These are phyloP conservation scores for Phyto melanocephala DNA, from an alignment of 2,888 invertebrate species.

Conservation along the genomic window DNA sequence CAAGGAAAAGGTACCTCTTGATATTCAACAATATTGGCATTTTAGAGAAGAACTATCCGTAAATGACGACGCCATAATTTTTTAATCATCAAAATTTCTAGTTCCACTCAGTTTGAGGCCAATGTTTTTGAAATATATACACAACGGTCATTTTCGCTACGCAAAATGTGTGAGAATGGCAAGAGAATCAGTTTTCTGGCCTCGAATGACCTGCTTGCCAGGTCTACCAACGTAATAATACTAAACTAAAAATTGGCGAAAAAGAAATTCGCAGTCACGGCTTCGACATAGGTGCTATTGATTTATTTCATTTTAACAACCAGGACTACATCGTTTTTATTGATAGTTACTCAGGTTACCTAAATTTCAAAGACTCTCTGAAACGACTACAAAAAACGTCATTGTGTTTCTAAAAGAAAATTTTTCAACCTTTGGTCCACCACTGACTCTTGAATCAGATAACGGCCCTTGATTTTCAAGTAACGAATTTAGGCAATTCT, in stretches of 20 bases:
- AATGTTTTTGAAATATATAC: background rate
- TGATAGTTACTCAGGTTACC: conserved; percentile 23
- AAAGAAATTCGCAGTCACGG: conserved; percentile 1
- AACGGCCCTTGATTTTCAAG: too few species aligned
- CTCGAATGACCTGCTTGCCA: conserved; percentile 6
- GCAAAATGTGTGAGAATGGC: background rate
- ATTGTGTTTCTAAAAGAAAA: conserved; percentile 23
- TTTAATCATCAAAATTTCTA: background rate
- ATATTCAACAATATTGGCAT: background rate
- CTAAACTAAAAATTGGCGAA: conserved; percentile 4
- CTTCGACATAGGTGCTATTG: conserved; percentile 10
- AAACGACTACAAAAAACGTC: conserved; percentile 17
- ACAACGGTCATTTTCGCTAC: conserved; percentile 12
- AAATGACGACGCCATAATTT: conserved; percentile 1
- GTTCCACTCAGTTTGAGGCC: background rate
- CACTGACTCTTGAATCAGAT: conserved; percentile 7
- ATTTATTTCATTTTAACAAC: conserved; percentile 21
- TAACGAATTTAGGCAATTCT: too few species aligned
- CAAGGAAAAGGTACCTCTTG: background rate
- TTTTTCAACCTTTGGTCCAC: conserved; percentile 4
- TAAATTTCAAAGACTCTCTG: conserved; percentile 27
- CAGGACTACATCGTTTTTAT: conserved; percentile 13
- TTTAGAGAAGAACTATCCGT: conserved; percentile 3
- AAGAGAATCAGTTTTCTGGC: conserved; percentile 7
- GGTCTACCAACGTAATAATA: conserved; percentile 8